Conservation (phyloP, 2,888 invertebrate species). For the Stenotaenia linearis region DNA sequence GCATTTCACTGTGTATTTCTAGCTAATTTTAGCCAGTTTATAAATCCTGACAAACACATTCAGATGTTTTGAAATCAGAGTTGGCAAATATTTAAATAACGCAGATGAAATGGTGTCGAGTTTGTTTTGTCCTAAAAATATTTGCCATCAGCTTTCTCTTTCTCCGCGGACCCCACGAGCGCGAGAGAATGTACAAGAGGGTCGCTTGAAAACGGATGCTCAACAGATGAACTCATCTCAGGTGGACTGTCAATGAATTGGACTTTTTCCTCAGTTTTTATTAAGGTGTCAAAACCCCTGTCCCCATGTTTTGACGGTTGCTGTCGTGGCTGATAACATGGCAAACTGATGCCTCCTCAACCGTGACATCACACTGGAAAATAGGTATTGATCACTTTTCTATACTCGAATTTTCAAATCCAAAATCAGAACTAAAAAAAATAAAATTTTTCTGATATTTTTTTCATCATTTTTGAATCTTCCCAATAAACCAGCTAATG, state of each 20-base stretch:
- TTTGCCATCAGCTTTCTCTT: conserved; percentile 11
- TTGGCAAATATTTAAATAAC: not conserved
- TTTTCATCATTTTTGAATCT: too few species aligned
- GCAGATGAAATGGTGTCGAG: not conserved
- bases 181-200: not conserved
- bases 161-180: not conserved
- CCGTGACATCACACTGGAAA: not conserved
- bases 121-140: conserved; percentile 18
- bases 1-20: too few species aligned
- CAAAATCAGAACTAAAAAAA: not conserved
- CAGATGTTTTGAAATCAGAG: not conserved
- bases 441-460: too few species aligned
- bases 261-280: not conserved
- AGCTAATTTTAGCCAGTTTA: too few species aligned
- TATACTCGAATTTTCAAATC: too few species aligned
- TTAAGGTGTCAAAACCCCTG: conserved; percentile 1
- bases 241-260: conserved; percentile 14
- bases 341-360: not conserved
- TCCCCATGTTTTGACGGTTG: conserved; percentile 19
- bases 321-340: not conserved
- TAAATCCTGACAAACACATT: not conserved
- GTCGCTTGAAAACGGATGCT: not conserved
- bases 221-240: conserved; percentile 17
- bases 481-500: too few species aligned
- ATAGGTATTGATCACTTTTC: not conserved